Percentiles rank a stretch among this genome's conserved stretches.
Conservation (phyloP, 2,113 vertebrate genomes). For the Ctenodactylus gundi region DNA sequence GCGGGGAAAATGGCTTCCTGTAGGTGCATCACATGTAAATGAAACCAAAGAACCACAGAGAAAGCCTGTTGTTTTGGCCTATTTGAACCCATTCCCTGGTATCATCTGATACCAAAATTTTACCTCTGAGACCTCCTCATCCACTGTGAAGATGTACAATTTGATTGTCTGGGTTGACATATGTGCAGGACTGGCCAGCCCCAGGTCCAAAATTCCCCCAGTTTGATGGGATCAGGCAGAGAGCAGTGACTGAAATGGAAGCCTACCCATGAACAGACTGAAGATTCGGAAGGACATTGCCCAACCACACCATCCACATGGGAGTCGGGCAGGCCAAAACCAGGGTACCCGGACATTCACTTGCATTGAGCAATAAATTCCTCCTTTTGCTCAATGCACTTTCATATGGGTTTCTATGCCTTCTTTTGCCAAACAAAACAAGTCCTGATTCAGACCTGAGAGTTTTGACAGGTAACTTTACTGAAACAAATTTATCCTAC, state of each 20-base stretch:
- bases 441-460: neutral
- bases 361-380: neutral
- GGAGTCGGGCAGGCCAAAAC: neutral
- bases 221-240: neutral
- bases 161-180: neutral
- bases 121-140: neutral
- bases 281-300: neutral
- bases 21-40: neutral
- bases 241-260: neutral
- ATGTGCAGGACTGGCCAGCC: neutral
- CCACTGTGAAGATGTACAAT: neutral
- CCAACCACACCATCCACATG: neutral
- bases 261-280: neutral
- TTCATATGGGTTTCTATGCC: neutral
- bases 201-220: neutral
- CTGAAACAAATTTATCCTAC: neutral
- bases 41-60: neutral
- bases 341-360: neutral
- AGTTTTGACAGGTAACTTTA: neutral
- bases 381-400: neutral
- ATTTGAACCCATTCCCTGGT: neutral
- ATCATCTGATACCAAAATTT: neutral
- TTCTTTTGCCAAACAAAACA: conserved; percentile 10
- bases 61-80: neutral
- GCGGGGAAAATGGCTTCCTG: neutral